Base-by-base conservation (phyloP, 2,113 vertebrate species). In the Heteronetta atricapilla region DNA sequence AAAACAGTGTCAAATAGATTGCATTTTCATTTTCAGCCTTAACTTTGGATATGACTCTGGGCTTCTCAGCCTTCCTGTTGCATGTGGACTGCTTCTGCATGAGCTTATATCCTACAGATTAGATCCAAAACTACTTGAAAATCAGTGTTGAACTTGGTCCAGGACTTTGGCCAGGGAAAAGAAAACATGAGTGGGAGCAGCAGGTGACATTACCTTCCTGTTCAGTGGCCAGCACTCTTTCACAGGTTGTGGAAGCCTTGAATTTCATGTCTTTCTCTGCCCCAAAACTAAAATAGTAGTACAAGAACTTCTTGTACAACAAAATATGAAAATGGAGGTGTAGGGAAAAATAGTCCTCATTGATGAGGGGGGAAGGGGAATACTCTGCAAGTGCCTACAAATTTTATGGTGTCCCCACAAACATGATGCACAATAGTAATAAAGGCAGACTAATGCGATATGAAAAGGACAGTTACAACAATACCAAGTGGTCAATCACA, bases 401-500 rank as follows among this genome's bases (percentile, higher is more conserved):
- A 68, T 82, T 87, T 89, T 88, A 90, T 16, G 14, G 42, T 73
- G 68, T 62, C 82, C 86, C 66, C 76, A 59, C 89, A 94, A 97
- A 92, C 25, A 38, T 84, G 89, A 89, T 73, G 31, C 83, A 95
- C 38, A 83, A 60, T 42, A 84, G 79, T 21, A 94, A 94, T 93
- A 90, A 96, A 93, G 74, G 68, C 76, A 79, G 62, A 68, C 62
- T 85, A 81, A 90, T 28, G 48, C 63, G 66, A 90, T 72, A 44
- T 34, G 82, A 94, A 89, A 94, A 81, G 68, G 82, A 89, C 64
- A 66, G 66, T 53, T 88, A 74, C 68, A 93, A 67, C 78, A 92
- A 56, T 56, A 90, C 26, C 1, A 88, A 94, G 26, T 66, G 88
- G 84, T 94, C 86, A 88, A 23, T 95, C 75, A 31, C 23, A 60